Evolutionary conservation across 2,797 vertebrate genomes (phyloP).

Genomic region (Chromis chromis): DNA sequence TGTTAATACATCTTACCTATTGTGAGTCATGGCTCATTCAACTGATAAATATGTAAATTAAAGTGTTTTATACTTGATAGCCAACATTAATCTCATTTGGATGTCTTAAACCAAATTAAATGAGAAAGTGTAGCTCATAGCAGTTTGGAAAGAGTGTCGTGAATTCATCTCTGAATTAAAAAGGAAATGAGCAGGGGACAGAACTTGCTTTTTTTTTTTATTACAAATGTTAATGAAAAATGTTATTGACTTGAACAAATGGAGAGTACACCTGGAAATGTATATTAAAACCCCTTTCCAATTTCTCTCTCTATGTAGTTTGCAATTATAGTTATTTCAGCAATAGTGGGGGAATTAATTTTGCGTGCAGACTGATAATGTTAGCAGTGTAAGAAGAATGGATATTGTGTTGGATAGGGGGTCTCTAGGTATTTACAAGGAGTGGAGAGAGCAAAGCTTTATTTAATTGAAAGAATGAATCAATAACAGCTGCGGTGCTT

Average conservation of each 20-base stretch:
- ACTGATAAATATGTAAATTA: slow-evolving; percentile 89
- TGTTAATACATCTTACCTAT: slow-evolving; percentile 84
- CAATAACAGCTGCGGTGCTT: slow-evolving; percentile 85
- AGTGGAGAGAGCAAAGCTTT: slow-evolving; percentile 85
- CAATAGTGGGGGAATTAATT: slow-evolving; percentile 88
- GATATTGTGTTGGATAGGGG: slow-evolving; percentile 87
- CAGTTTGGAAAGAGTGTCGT: slow-evolving; percentile 79
- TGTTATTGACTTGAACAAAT: slow-evolving; percentile 90
- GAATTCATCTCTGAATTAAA: slow-evolving; percentile 86
- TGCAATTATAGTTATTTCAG: slow-evolving; percentile 91
- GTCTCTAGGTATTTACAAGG: slow-evolving; percentile 89
- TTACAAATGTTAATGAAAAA: slow-evolving; percentile 89
- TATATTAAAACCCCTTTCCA: slow-evolving; percentile 92
- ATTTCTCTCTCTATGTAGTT: slow-evolving; percentile 86
- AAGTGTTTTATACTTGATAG: slow-evolving; percentile 84
- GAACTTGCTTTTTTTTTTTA: slow-evolving; percentile 78
- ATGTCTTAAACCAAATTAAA: slow-evolving; percentile 85
- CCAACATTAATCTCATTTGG: slow-evolving; percentile 86
- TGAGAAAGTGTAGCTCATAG: slow-evolving; percentile 81
- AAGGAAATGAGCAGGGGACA: slow-evolving; percentile 84
- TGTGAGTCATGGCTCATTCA: slow-evolving; percentile 84
- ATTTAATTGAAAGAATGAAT: slow-evolving; percentile 90
- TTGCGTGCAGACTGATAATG: slow-evolving; percentile 88
- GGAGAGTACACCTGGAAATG: slow-evolving; percentile 88
- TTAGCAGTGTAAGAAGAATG: slow-evolving; percentile 83